Percentiles rank a stretch among this genome's conserved stretches.
Evolutionary conservation across 1,140 invertebrate genomes (phyloP).

Genomic region (Heliconius hermathena): DNA sequence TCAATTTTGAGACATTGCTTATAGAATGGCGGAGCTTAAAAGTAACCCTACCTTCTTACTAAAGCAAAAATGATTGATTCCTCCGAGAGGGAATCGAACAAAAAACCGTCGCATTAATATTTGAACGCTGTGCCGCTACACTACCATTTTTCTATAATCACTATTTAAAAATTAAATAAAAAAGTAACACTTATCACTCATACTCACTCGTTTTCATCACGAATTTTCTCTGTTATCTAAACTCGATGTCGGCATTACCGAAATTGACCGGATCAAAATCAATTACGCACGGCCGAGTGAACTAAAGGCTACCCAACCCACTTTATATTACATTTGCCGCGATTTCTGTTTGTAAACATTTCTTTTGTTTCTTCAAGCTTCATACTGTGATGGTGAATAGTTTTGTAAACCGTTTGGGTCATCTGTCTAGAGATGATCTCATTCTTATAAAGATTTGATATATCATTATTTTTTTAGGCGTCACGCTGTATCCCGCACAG

Average conservation of each 20-base stretch:
- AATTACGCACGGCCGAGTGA: slow-evolving; percentile 24
- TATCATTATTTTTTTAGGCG: neutral
- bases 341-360: slow-evolving; percentile 45
- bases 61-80: too few species aligned
- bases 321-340: slow-evolving; percentile 37
- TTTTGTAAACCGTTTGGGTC: slow-evolving; percentile 35
- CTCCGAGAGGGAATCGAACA: too few species aligned
- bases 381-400: slow-evolving; percentile 27
- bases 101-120: too few species aligned
- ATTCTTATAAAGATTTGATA: neutral
- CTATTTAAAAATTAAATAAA: neutral
- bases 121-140: too few species aligned
- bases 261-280: slow-evolving; percentile 11
- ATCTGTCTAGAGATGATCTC: slow-evolving; percentile 23
- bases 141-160: too few species aligned
- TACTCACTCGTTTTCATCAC: slow-evolving; percentile 7
- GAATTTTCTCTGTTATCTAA: neutral
- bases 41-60: too few species aligned
- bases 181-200: neutral
- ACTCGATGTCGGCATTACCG: neutral
- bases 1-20: too few species aligned
- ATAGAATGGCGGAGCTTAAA: too few species aligned
- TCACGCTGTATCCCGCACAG: neutral
- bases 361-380: slow-evolving; percentile 42
- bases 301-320: slow-evolving; percentile 15